Evolutionary conservation across 1,140 invertebrate genomes (phyloP).

Genomic region (Mamestra configurata): DNA sequence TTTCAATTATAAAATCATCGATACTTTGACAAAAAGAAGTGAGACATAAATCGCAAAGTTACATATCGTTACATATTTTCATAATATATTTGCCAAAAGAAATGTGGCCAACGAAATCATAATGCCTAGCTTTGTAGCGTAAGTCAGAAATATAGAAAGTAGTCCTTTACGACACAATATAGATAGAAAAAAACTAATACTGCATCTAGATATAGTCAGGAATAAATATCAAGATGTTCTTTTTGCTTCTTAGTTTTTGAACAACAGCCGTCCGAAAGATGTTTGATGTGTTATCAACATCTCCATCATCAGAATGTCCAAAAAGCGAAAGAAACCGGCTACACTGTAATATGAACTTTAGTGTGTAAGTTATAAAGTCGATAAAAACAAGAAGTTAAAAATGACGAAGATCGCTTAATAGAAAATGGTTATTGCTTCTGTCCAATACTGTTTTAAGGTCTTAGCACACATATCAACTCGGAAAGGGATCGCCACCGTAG

Average conservation of each 20-base stretch:
- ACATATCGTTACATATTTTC: slow-evolving; percentile 46
- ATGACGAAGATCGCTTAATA: slow-evolving; percentile 8
- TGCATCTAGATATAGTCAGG: neutral
- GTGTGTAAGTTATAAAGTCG: neutral
- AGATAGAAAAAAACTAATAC: too few species aligned
- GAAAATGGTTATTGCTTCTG: slow-evolving; percentile 21
- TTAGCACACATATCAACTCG: too few species aligned
- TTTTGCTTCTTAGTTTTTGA: neutral
- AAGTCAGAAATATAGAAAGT: neutral
- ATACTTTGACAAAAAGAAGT: neutral
- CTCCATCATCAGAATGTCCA: neutral
- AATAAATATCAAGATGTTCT: neutral
- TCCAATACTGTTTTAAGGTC: slow-evolving; percentile 24
- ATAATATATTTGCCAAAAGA: slow-evolving; percentile 46
- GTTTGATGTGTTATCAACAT: neutral
- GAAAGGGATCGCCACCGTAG: too few species aligned
- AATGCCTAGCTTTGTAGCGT: slow-evolving; percentile 10
- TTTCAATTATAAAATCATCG: neutral
- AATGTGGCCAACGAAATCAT: slow-evolving; percentile 37
- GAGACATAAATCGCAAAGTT: slow-evolving; percentile 16
- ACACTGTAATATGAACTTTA: slow-evolving; percentile 26
- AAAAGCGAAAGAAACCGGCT: neutral
- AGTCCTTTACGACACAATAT: neutral
- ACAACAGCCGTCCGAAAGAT: slow-evolving; percentile 1
- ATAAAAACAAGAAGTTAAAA: slow-evolving; percentile 6